Base-by-base conservation (phyloP, 2,113 vertebrate species). In the Ceuthmochares aereus region DNA sequence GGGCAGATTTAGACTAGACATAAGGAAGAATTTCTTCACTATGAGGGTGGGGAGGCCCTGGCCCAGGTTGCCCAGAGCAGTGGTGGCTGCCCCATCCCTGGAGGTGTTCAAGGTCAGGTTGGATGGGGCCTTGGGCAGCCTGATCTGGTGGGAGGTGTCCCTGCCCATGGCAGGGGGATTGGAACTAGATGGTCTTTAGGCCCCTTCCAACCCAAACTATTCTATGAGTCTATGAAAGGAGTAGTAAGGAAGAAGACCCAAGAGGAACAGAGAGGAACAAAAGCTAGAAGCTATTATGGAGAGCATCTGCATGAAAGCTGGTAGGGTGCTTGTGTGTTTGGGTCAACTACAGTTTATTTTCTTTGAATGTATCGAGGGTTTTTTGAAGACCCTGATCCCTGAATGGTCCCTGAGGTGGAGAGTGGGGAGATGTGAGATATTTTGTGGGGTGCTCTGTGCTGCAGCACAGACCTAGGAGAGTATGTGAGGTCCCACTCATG, bases 401-500 rank as follows among this genome's bases (percentile, higher is more conserved):
- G 34, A 43, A 19, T 34, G 25, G 22, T 32, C 42, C 9, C 42
- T 27, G n/a, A 75, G 43, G n/a, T 6, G 7, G 45, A 34, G 8
- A 49, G 12, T 4, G 14, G 12, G 5, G 4, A 3, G 20, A 51
- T 58, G 49, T 30, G 19, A 37, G 22, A 11, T 42, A 27, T 51
- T 84, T 60, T 40, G 3, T 2, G 32, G 32, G 26, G 45, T 88
- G 45, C 17, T 30, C 16, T 27, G 30, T 34, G 30, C 66, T 77
- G 43, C 30, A 83, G 37, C 14, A 30, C 0, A 1, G 49, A 42
- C 6, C 36, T 68, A 29, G 59, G n/a, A 17, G 23, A 63, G 29
- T 29, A 45, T 0, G 3, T 12, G 36, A n/a, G 17, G 55, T 79
- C 72, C 18, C 32, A 13, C 1, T 2, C 3, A 1, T 1, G 0